Base-by-base conservation (phyloP, 92 coral and sea anemone species). In the Epizoanthus ramosus region DNA sequence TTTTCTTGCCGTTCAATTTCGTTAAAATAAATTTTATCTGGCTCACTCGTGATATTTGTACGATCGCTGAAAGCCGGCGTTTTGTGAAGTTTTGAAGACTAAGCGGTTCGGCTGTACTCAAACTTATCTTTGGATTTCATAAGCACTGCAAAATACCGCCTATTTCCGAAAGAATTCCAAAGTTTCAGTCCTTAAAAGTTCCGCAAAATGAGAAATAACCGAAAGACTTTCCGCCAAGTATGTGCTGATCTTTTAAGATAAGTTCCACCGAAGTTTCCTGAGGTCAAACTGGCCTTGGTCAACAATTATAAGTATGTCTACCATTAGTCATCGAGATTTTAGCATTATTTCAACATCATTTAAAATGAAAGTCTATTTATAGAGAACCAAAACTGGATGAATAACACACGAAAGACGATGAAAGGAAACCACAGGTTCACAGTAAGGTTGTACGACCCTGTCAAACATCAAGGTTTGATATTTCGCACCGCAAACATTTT, bases 301-400 rank as follows among this genome's bases (percentile, higher is more conserved):
- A 57, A 33, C 23, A 35, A 18, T 56, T n/a, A 37, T 9, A 74
- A 56, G 3, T 54, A 58, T 57, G 52, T 16, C 24, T 4, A 57
- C 7, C 56, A n/a, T 8, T 57, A 15, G 33, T 56, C 65, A 75
- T 58, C 80, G 41, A 52, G 23, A 57, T 57, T 57, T 33, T 31
- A 75, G 58, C 54, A 41, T 57, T 75, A 8, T 31, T 58, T 75
- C 67, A 74, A 57, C 54, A 57, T 58, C 54, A 74, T 57, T 52
- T 28, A 18, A 22, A 75, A 31, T 5, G 15, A 57, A 53, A 75
- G 23, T 57, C n/a, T 75, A 61, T 57, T 75, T 75, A 75, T 31
- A 75, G 68, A 12, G 41, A 61, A 61, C 12, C 68, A 75, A 12
- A 66, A 6, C 24, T 35, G 28, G 66, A 50, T 50, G 67, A 8